Evolutionary conservation across 1,140 invertebrate genomes (phyloP), one percentile per base, ranked within the genome.

Genomic region (Tetranychus cinnabarinus): DNA sequence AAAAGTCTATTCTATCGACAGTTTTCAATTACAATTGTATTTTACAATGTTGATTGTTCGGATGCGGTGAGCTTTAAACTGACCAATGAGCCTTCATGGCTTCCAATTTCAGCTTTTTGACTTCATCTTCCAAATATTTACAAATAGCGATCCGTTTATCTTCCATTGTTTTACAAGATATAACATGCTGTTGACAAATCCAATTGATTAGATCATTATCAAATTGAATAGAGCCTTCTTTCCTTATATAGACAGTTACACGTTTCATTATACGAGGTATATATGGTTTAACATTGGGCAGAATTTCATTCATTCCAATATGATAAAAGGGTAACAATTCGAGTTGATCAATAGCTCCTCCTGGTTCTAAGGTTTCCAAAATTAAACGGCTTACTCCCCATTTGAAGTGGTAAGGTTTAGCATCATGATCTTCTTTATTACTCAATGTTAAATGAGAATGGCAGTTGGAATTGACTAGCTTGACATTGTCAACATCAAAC

Each of bases 261-360:
- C 34, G 33, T 33, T 65, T 54, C 35, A 35, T 50, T 3, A 61
- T 37, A 31, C 56, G 3, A 1, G 64, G 64, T 23, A 65, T 54
- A 50, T 65, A 65, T 15, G 64, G 64, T 34, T 47, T 42, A 13
- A 33, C 31, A 52, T 59, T 64, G 1, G 64, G 64, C 35, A 65
- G 45, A 23, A 65, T 58, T 15, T 64, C 39, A 50, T 65, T 56
- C 64, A 65, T 65, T 1, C 64, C 64, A 36, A 64, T 23, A 52
- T 65, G 64, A 62, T 65, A 65, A 15, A 65, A 61, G 4, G 64
- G 64, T 36, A 65, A 47, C 36, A 65, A 13, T 45, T 63, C 59
- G 7, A 65, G 6, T 33, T 23, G 4, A 33, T 62, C 46, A 12
- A 65, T 12, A 3, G 64, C 59, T 23, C 60, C 37, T 46, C 61